Evolutionary conservation across 2,113 vertebrate genomes (phyloP).

Genomic region (Atherinomorus stipes): DNA sequence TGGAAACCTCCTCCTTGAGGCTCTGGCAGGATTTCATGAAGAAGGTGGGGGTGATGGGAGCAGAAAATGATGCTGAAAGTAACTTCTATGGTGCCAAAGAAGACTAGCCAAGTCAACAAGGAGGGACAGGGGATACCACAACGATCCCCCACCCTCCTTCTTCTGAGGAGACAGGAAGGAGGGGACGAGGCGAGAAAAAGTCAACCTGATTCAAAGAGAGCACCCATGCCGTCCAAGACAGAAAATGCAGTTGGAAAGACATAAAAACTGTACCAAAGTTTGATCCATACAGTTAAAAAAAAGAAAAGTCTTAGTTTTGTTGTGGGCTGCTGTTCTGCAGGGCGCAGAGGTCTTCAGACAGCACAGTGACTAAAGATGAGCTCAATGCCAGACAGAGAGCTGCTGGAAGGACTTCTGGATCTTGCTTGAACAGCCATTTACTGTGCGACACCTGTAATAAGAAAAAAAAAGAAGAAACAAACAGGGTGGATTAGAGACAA

Average conservation of each 20-base stretch:
- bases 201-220: constrained; percentile 80
- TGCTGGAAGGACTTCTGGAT: constrained; percentile 34
- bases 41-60: constrained; percentile 3
- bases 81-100: constrained; percentile 17
- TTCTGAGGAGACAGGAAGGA: constrained; percentile 71
- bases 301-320: constrained; percentile 31
- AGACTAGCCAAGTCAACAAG: constrained; percentile 39
- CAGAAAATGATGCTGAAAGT: constrained; percentile 6
- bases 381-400: constrained; percentile 27
- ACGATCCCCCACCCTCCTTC: constrained; percentile 79
- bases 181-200: constrained; percentile 57
- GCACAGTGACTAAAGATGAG: constrained; percentile 41
- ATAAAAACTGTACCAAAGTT: constrained; percentile 51
- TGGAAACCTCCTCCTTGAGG: constrained; percentile 86
- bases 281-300: constrained; percentile 52
- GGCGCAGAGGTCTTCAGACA: constrained; percentile 41
- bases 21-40: constrained; percentile 92
- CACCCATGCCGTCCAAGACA: constrained; percentile 72
- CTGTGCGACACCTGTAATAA: constrained; percentile 63
- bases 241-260: constrained; percentile 52
- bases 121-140: constrained; percentile 64
- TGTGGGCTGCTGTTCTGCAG: constrained; percentile 9
- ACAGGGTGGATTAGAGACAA: constrained; percentile 10
- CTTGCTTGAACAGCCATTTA: constrained; percentile 65
- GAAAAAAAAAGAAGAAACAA: constrained; percentile 36